phyloP scores from a whole-genome alignment of 2,113 vertebrate genomes.

The Perccottus glenii region DNA sequence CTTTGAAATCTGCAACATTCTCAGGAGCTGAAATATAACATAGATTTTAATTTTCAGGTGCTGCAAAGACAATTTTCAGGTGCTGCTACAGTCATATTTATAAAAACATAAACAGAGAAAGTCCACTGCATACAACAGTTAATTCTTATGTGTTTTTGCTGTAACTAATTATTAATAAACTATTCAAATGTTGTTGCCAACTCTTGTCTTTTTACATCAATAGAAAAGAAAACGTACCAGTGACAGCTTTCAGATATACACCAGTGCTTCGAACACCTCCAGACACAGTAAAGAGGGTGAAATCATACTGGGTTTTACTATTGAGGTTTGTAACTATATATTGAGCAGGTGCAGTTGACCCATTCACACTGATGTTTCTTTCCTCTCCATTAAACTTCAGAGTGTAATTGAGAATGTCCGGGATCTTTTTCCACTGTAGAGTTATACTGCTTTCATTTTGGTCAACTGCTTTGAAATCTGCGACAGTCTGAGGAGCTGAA shows the following conservation, averaged over 20 bases:
- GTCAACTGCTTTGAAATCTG: rapidly evolving
- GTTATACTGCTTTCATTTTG: constrained; percentile 40
- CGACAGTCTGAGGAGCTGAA: constrained; percentile 13
- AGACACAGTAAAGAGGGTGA: constrained; percentile 33
- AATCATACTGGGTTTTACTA: constrained; percentile 31
- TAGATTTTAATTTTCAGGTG: no score
- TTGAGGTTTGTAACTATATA: constrained; percentile 6
- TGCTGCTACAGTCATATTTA: no score
- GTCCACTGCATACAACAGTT: no score
- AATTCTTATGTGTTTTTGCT: no score
- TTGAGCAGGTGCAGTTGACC: rapidly evolving
- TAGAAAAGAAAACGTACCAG: constrained; percentile 5
- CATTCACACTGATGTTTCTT: rapidly evolving
- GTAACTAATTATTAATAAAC: no score
- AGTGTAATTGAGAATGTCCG: background rate
- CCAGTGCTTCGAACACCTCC: constrained; percentile 12
- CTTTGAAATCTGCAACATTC: background rate
- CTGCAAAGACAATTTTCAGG: no score
- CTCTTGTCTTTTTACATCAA: background rate
- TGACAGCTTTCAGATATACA: background rate
- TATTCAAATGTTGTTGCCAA: no score
- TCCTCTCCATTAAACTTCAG: background rate
- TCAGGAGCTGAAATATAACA: background rate
- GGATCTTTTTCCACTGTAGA: constrained; percentile 36
- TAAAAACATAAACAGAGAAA: no score